Base-by-base conservation (phyloP, 2,888 invertebrate genomes). In the Phortica magna region DNA sequence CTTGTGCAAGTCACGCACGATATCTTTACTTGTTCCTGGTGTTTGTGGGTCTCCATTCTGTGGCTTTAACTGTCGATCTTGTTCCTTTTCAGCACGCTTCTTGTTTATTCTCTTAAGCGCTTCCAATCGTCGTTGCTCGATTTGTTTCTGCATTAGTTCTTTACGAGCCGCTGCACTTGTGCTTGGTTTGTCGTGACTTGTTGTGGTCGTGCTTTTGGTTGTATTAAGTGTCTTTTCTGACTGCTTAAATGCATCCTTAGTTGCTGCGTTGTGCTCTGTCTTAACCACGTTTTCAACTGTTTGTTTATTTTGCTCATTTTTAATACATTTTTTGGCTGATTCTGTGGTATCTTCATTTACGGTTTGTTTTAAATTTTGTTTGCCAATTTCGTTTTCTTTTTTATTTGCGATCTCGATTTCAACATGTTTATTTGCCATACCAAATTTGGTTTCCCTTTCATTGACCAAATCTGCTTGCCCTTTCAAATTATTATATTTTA, bases 31-130 rank as follows among this genome's bases (percentile, higher is more conserved):
- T 9, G 57, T 61, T 9, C 75, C 61, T 1, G 78, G 76, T 14
- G 75, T 73, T 73, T 71, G 2, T 71, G 57, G 3, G 73, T 53
- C 31, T 67, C 68, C 1, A 43, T 43, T n/a, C 67, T 55, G 7
- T 70, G 19, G 61, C 67, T 41, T 64, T 0, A 14, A 70, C 43
- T 76, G 75, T 6, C 42, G 14, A 4, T 74, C 53, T 4, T 74
- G 80, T 48, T 78, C 82, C 65, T 78, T 71, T 55, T 81, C 81
- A 0, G 76, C 76, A 9, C 83, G 83, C 55, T 79, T 77, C 6
- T 80, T 76, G 9, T 81, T 83, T 0, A 88, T 86, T 75, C 84
- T 87, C 74, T 80, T 75, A 31, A 85, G 41, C 0, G 88, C 88
- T 19, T 76, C 57, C 22, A 67, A 79, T 6, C 84, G 85, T 10